Evolutionary conservation across 2,797 vertebrate species (phyloP), one percentile per base, ranked within the genome.

Genomic region (Agapornis canus): DNA sequence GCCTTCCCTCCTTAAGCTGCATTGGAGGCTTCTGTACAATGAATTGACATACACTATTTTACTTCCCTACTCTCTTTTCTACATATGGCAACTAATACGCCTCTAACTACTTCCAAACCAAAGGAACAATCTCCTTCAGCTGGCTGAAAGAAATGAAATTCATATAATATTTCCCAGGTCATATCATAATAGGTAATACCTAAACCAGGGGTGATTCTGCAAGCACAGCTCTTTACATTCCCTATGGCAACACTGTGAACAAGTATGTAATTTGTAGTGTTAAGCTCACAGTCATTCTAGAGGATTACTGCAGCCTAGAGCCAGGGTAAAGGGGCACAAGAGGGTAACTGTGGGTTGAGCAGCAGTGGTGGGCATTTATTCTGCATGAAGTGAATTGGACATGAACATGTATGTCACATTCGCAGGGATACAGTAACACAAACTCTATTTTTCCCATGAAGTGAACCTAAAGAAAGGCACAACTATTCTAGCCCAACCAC

Each of bases 321-420:
- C 3, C 31, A 32, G 8, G 12, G 31, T 39, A 48, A 60, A 63
- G 22, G 14, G 48, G 12, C 16, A 43, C 20, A 26, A 32, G 49
- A 52, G 13, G 6, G 66, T 23, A 57, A 13, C 7, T 0, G 0
- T 2, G 4, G 7, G 8, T 39, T 56, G 19, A 49, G 49, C 27
- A 86, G 45, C 21, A 48, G 12, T 35, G 26, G 13, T 35, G 16
- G 56, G 7, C 27, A 13, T 20, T 71, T 13, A 11, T 56, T 78
- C 32, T 63, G 13, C 31, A 10, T n/a, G 42, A 22, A 49, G 15
- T 43, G 27, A 40, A 7, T 26, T 71, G 43, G 3, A 13, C 40
- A 26, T 1, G 1, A 37, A 61, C 15, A 59, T 79, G 8, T 32
- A 29, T 45, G 9, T 32, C 49, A 37, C 32, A 10, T 47, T 72